Base-by-base conservation (phyloP, 2,797 vertebrate species). In the Urophycis tenuis region DNA sequence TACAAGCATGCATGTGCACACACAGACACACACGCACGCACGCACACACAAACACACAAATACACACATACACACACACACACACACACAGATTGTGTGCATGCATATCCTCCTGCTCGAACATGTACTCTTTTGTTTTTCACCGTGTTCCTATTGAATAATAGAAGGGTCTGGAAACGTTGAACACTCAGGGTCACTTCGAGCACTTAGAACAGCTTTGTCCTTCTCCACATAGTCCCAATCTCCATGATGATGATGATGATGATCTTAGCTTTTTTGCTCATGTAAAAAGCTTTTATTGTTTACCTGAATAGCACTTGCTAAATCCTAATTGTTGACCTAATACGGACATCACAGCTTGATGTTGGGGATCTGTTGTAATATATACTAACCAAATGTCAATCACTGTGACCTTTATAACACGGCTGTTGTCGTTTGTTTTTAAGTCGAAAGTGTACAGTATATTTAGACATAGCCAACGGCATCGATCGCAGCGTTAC, bases 131-230 rank as follows among this genome's bases (percentile, higher is more conserved):
- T 89, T 88, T 89, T 82, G 77, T 85, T 85, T 87, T 87, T 81
- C 84, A 87, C 71, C 76, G 81, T 72, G 79, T 89, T 84, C 85
- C 87, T 87, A 81, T 53, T 91, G 82, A 92, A 91, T 92, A 89
- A 90, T 91, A 86, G 86, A 92, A 83, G 86, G 82, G 84, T 29
- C 81, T 73, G n/a, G 89, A 91, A 86, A 88, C 85, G 85, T 85
- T 85, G 83, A 85, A 89, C 85, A 85, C 89, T 90, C 88, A 86
- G 84, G 87, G 90, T 90, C 90, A 90, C 87, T 90, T 87, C 79
- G 79, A 87, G 90, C 85, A 87, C 88, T 90, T 83, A 86, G 72
- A 85, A 83, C 77, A 85, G 81, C 82, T 81, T 72, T 70, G 25
- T 32, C 49, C 77, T 81, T 80, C 74, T 81, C 60, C 74, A 49